These are phyloP conservation scores for Drosophila kanekoi DNA, from an alignment of 2,888 invertebrate genomes.

Conservation along the genomic window DNA sequence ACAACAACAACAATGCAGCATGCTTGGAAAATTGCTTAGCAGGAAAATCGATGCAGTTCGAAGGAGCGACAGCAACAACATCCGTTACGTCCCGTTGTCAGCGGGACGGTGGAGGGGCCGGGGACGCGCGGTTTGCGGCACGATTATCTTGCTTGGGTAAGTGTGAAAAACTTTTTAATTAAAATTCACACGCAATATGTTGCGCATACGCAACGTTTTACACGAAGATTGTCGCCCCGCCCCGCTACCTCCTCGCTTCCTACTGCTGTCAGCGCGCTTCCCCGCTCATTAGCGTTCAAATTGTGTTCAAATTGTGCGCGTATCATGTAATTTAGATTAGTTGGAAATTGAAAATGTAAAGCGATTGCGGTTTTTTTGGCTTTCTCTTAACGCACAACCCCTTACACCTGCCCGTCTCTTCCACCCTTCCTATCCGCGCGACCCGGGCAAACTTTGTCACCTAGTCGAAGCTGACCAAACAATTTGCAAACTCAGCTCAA, in stretches of 20 bases:
- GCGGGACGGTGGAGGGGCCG: neutral
- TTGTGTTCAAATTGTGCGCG: slow-evolving; percentile 79
- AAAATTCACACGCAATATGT: slow-evolving; percentile 81
- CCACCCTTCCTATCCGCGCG: too few species aligned
- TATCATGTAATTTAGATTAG: slow-evolving; percentile 80
- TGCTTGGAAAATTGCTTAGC: slow-evolving; percentile 36
- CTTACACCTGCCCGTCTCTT: too few species aligned
- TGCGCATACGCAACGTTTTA: slow-evolving; percentile 73
- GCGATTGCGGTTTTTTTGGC: slow-evolving; percentile 60
- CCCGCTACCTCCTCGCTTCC: too few species aligned
- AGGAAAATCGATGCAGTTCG: slow-evolving; percentile 77
- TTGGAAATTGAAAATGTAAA: slow-evolving; percentile 75
- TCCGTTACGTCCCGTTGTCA: slow-evolving; percentile 31
- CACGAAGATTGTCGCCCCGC: slow-evolving; percentile 1
- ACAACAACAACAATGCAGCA: slow-evolving; percentile 30
- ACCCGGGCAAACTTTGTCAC: slow-evolving; percentile 23
- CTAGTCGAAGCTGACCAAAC: slow-evolving; percentile 47
- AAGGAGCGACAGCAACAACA: slow-evolving; percentile 53
- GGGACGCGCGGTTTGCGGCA: slow-evolving; percentile 4
- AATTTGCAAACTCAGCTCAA: slow-evolving; percentile 52
- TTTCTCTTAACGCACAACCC: neutral
- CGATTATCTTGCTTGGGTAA: slow-evolving; percentile 72
- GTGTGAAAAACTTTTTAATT: slow-evolving; percentile 78
- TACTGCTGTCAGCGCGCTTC: neutral
- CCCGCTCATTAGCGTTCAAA: slow-evolving; percentile 78